Evolutionary conservation across 2,888 invertebrate genomes (phyloP).

Genomic region (Acanthoscelides obtectus): DNA sequence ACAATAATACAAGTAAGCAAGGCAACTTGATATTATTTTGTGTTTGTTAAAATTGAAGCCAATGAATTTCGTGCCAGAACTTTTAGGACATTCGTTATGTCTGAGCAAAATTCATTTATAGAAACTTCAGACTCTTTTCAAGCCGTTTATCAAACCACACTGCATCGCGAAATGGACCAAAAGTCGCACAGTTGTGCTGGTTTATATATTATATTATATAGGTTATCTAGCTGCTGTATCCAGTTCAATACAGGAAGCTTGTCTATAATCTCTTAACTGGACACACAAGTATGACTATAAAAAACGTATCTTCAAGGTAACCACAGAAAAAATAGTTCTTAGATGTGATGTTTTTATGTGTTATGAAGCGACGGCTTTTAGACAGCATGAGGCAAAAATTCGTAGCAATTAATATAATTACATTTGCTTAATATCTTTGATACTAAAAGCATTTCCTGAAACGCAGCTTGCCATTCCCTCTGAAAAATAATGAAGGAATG

Average conservation of each 20-base stretch:
- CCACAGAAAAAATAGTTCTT: neutral
- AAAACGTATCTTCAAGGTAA: neutral
- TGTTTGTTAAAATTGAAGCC: too few relatives aligned
- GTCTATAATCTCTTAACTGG: neutral
- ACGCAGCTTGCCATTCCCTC: neutral
- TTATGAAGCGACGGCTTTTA: conserved; percentile 4
- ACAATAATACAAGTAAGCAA: too few relatives aligned
- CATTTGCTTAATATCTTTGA: neutral
- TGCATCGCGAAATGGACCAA: too few relatives aligned
- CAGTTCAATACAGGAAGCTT: neutral
- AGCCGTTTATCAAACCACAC: too few relatives aligned
- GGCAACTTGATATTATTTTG: too few relatives aligned
- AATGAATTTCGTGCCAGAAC: too few relatives aligned
- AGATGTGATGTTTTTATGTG: conserved; percentile 2
- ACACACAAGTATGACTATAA: neutral
- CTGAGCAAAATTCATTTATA: too few relatives aligned
- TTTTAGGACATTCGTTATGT: too few relatives aligned
- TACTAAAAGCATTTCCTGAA: neutral
- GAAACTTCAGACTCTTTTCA: too few relatives aligned
- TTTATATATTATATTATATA: too few relatives aligned
- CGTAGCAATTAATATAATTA: conserved; percentile 1
- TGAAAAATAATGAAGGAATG: neutral
- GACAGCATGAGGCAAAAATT: neutral
- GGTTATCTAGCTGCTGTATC: too few relatives aligned
- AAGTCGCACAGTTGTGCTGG: too few relatives aligned